A percentile compares a stretch with the other conserved stretches of the same genome.
Evolutionary conservation across 1,140 invertebrate species (phyloP).

Genomic region (Apis florea): DNA sequence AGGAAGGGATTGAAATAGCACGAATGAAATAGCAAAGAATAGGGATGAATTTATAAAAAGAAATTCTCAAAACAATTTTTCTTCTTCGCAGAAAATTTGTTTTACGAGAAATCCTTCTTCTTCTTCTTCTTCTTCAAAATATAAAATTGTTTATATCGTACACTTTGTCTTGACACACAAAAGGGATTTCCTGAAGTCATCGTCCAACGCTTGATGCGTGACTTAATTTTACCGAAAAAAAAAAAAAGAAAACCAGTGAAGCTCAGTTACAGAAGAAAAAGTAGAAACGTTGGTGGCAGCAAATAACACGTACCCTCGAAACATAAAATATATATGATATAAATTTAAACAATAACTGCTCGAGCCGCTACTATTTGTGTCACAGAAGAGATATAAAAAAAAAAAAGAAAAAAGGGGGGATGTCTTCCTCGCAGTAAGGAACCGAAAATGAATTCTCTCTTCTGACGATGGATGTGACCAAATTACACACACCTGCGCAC

Average conservation of each 20-base stretch:
- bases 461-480: constrained; percentile 38
- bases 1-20: too few relatives aligned
- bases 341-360: background rate
- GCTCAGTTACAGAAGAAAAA: too few relatives aligned
- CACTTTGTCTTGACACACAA: background rate
- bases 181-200: constrained; percentile 23
- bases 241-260: constrained; percentile 24
- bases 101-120: too few relatives aligned
- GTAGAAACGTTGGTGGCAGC: constrained; percentile 76
- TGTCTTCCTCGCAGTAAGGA: background rate
- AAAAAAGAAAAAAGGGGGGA: background rate
- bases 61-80: too few relatives aligned
- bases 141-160: too few relatives aligned
- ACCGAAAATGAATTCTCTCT: constrained; percentile 32
- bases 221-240: constrained; percentile 28
- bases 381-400: constrained; percentile 25
- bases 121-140: too few relatives aligned
- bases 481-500: constrained; percentile 60
- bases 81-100: too few relatives aligned
- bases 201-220: constrained; percentile 14
- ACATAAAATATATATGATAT: background rate
- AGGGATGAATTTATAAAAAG: too few relatives aligned
- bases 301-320: constrained; percentile 74
- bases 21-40: too few relatives aligned
- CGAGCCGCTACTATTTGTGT: background rate